Percentiles rank a stretch among this genome's conserved stretches.
phyloP scores from a whole-genome alignment of 2,113 vertebrate species.

The Dicentrarchus labrax region DNA sequence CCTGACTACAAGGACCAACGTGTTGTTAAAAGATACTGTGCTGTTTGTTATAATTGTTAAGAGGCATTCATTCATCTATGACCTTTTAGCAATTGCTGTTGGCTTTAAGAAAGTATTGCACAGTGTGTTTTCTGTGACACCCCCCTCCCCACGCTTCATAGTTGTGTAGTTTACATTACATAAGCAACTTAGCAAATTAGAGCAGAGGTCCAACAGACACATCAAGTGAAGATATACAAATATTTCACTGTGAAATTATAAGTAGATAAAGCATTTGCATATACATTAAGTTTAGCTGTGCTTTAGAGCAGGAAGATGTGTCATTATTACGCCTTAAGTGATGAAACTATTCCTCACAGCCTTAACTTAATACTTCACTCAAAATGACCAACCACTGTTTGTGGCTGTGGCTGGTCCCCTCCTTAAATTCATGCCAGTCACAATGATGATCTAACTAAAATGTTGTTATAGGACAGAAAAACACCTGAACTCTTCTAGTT shows the following conservation, averaged over 20 bases:
- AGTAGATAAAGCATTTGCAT: not conserved
- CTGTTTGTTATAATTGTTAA: not conserved
- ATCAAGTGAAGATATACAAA: not conserved
- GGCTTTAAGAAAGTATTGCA: not conserved
- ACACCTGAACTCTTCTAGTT: not conserved
- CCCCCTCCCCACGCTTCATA: no score
- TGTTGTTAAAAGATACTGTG: not conserved
- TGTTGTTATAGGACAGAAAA: not conserved
- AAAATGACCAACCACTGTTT: not conserved
- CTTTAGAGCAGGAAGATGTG: not conserved
- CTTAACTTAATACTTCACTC: not conserved
- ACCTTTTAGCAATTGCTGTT: not conserved
- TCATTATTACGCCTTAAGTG: constrained; percentile 1
- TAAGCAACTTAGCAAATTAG: not conserved
- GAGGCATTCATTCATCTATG: not conserved
- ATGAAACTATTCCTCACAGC: not conserved
- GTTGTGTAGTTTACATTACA: not conserved
- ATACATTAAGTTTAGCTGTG: not conserved
- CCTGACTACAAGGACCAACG: constrained; percentile 13
- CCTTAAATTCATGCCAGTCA: not conserved
- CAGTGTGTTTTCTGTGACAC: not conserved
- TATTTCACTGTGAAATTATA: not conserved
- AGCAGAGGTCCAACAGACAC: not conserved
- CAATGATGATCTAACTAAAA: not conserved
- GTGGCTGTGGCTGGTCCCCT: not conserved